phyloP scores from a whole-genome alignment of 2,113 vertebrate species.

The Pluvianellus socialis region DNA sequence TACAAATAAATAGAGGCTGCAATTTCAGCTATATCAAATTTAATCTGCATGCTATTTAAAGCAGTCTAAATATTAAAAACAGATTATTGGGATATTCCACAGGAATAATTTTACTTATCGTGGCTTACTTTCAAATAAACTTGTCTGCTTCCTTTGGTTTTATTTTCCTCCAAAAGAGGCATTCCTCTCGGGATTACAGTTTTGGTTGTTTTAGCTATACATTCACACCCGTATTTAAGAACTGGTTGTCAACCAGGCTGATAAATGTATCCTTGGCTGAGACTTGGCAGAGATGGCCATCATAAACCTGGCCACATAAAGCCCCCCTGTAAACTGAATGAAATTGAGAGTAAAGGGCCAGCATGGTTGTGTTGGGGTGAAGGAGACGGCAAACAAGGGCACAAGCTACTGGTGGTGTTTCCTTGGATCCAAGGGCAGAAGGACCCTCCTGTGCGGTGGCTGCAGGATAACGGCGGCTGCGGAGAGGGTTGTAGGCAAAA shows the following conservation, averaged over 20 bases:
- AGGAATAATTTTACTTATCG: background rate
- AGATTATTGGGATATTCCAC: background rate
- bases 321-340: accelerated
- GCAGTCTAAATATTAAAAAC: background rate
- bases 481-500: background rate
- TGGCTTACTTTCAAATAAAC: background rate
- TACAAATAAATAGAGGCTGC: constrained; percentile 23
- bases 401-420: background rate
- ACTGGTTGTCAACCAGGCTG: background rate
- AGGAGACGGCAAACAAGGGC: background rate
- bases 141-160: background rate
- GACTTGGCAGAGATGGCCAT: background rate
- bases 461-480: accelerated
- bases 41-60: background rate
- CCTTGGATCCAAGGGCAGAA: background rate
- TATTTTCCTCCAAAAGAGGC: background rate
- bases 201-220: background rate
- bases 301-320: background rate
- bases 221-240: background rate
- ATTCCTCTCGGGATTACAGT: background rate
- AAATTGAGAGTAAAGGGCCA: background rate
- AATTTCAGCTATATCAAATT: constrained; percentile 11
- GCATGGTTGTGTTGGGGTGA: background rate
- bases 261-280: background rate
- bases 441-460: background rate